Conservation (phyloP, 2,797 vertebrate species). For the Pitangus sulphuratus region DNA sequence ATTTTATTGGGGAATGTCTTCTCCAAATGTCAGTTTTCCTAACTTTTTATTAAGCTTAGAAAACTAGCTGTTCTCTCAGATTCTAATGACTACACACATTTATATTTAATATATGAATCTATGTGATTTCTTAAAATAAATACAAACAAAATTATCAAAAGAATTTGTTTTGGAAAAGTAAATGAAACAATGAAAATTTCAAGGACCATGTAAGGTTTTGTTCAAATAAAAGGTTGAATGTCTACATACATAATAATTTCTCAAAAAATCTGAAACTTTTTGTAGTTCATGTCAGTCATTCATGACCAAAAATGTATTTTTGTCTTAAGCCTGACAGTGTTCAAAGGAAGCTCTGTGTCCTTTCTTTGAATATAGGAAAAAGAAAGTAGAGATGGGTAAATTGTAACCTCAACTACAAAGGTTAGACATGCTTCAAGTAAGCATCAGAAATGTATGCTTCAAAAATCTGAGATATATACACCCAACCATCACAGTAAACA, state of each 20-base stretch:
- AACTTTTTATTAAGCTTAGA: not conserved
- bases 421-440: not conserved
- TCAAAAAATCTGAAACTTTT: not conserved
- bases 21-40: not conserved
- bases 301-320: not conserved
- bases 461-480: not conserved
- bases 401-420: not conserved
- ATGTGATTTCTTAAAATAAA: not conserved
- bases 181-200: not conserved
- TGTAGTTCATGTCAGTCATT: not conserved
- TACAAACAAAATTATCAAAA: not conserved
- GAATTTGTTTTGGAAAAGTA: not conserved
- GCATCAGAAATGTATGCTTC: not conserved
- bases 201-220: not conserved
- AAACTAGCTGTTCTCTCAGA: not conserved
- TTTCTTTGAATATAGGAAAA: not conserved
- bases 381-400: not conserved
- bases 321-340: not conserved
- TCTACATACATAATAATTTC: not conserved
- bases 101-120: not conserved
- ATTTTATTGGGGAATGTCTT: not conserved
- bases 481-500: not conserved
- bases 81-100: not conserved
- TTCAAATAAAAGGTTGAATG: not conserved
- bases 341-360: not conserved